Base-by-base conservation (phyloP, 2,888 invertebrate genomes). In the Drosophila anceps region DNA sequence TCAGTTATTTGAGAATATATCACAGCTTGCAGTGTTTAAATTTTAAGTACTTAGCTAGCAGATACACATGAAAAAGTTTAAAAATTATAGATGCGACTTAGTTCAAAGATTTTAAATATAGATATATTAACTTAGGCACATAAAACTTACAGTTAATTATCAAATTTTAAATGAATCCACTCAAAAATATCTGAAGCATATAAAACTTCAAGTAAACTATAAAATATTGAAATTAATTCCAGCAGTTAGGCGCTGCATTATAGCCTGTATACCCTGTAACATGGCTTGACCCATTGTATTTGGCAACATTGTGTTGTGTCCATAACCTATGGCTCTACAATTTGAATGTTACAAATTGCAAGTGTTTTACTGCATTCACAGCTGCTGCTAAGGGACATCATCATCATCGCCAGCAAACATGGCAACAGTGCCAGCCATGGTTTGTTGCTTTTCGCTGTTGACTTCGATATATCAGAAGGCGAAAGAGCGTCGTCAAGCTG, bases 381-480 rank as follows among this genome's bases (percentile, higher is more conserved):
- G 82, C 88, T 85, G 88, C 37, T 74, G 68, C 43, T 39, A n/a
- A 13, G 58, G 50, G 41, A 35, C 18, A 51, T 43, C 55, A 44
- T 43, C 55, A 44, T 43, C 41, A 51, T 37, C 27, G 20, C 41
- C 41, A 48, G n/a, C 43, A 41, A 41, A 20, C 24, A 61, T 33
- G 31, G 46, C 41, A 41, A 24, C 54, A 55, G 37, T 35, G 44
- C 53, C n/a, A 18, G 35, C 53, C 46, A 61, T 20, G 35, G 51
- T 63, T 46, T 24, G 33, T 44, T 50, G 15, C 20, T 29, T 24
- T 48, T 69, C 48, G 62, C 69, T 60, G 69, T 72, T 76, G 79
- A 69, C 83, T 88, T 69, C 79, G 72, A 85, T 88, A 75, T 76
- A 76, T 88, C 81, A 83, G 65, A 63, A 51, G 64, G 69, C 69